A percentile compares a stretch with the other conserved stretches of the same genome.
Conservation (phyloP, 2,113 vertebrate genomes). For the Steatornis caripensis region DNA sequence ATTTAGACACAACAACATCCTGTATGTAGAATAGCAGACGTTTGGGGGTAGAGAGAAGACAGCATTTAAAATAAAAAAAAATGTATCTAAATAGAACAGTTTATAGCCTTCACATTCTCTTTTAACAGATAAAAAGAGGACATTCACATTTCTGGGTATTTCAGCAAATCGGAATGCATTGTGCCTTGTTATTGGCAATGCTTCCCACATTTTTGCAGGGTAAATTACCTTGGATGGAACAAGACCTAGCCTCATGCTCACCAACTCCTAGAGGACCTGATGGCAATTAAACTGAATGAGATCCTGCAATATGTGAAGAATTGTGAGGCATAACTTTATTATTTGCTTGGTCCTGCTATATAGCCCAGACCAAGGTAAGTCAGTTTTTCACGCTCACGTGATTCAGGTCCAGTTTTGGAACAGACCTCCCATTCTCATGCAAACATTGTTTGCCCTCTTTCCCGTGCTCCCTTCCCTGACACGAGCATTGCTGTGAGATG, state of each 20-base stretch:
- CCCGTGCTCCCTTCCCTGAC: background rate
- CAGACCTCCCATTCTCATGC: accelerated
- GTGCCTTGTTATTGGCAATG: background rate
- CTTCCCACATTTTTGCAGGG: background rate
- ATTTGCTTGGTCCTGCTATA: background rate
- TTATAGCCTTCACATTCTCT: background rate
- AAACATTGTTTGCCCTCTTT: accelerated
- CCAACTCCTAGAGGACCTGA: background rate
- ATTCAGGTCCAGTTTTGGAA: background rate
- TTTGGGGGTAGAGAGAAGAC: background rate
- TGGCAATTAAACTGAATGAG: accelerated
- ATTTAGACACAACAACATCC: background rate
- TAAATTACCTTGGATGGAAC: background rate
- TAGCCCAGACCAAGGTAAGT: background rate
- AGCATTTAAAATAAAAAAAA: background rate
- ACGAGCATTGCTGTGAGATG: accelerated
- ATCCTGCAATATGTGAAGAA: background rate
- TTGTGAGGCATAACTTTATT: accelerated
- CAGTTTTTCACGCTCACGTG: accelerated
- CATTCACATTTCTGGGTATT: background rate
- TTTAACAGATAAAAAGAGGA: background rate
- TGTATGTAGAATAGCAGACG: background rate
- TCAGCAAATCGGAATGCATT: background rate
- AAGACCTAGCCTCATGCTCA: accelerated
- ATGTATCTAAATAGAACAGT: background rate